Percentiles rank a stretch among this genome's conserved stretches.
phyloP scores from a whole-genome alignment of 2,113 vertebrate genomes.

The Gymnobelideus leadbeateri region DNA sequence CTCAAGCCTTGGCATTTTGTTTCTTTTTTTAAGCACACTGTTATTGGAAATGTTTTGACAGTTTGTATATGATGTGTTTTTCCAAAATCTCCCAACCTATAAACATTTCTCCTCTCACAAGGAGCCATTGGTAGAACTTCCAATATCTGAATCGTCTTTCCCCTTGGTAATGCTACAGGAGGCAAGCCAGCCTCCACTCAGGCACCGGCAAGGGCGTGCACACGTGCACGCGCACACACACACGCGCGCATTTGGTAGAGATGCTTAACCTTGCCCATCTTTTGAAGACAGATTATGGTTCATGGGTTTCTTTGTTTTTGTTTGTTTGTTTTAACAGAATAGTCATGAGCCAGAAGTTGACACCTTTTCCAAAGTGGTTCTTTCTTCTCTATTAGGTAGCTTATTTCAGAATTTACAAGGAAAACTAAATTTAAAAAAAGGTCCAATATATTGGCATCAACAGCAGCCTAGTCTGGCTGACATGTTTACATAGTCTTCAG shows the following conservation, averaged over 20 bases:
- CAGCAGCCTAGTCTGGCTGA: slow-evolving; percentile 29
- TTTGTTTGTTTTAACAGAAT: slow-evolving; percentile 43
- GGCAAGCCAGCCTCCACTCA: slow-evolving; percentile 25
- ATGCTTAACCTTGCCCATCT: slow-evolving; percentile 59
- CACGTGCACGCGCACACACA: neutral
- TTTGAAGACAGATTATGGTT: slow-evolving; percentile 71
- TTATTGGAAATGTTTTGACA: slow-evolving; percentile 73
- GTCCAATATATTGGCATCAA: slow-evolving; percentile 12
- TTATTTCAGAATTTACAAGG: slow-evolving; percentile 62
- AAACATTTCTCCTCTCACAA: slow-evolving; percentile 65
- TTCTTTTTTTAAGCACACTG: slow-evolving; percentile 62
- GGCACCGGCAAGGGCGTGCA: neutral
- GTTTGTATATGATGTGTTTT: slow-evolving; percentile 78
- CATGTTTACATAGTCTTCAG: slow-evolving; percentile 19
- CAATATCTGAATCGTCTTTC: slow-evolving; percentile 51
- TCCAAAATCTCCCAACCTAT: slow-evolving; percentile 59
- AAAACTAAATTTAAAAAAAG: slow-evolving; percentile 2
- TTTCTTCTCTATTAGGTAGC: slow-evolving; percentile 55
- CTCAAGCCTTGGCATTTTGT: slow-evolving; percentile 67
- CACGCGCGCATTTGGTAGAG: slow-evolving; percentile 67
- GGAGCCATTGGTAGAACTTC: slow-evolving; percentile 23
- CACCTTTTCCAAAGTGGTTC: slow-evolving; percentile 66
- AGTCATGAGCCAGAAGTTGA: slow-evolving; percentile 65
- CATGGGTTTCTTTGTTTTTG: slow-evolving; percentile 45
- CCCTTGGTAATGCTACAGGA: neutral